phyloP scores from a whole-genome alignment of 2,888 invertebrate species.

The Tridacna crocea region DNA sequence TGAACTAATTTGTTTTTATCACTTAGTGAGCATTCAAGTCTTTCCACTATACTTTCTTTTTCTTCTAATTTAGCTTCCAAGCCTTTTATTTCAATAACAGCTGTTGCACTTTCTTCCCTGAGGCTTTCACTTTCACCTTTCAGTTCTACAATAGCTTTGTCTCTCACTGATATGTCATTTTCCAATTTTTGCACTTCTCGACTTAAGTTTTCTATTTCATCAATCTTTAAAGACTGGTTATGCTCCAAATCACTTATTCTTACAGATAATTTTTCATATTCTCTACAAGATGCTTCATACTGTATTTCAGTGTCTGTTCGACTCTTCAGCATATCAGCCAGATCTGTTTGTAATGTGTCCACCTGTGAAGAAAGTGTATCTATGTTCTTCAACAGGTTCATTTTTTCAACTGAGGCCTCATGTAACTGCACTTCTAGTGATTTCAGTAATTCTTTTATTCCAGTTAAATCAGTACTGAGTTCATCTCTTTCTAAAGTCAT shows the following conservation, averaged over 20 bases:
- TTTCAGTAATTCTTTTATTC: constrained; percentile 50
- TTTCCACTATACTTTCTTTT: constrained; percentile 31
- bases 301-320: constrained; percentile 26
- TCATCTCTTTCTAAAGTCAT: constrained; percentile 63
- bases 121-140: constrained; percentile 20
- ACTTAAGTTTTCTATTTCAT: constrained; percentile 16
- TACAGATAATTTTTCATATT: constrained; percentile 16
- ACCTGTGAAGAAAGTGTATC: constrained; percentile 51
- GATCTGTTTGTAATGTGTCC: constrained; percentile 40
- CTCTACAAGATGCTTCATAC: constrained; percentile 6
- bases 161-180: not conserved
- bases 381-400: constrained; percentile 34
- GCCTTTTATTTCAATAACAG: constrained; percentile 25
- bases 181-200: constrained; percentile 3
- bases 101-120: constrained; percentile 6
- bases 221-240: not conserved
- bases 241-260: constrained; percentile 27
- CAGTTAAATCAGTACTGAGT: constrained; percentile 44
- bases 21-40: constrained; percentile 29
- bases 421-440: constrained; percentile 4
- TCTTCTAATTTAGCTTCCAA: constrained; percentile 48
- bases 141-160: constrained; percentile 10
- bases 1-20: constrained; percentile 26
- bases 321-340: constrained; percentile 26
- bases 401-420: constrained; percentile 22